Evolutionary conservation across 2,888 invertebrate species (phyloP).

Genomic region (Aspidiotus rigidus): DNA sequence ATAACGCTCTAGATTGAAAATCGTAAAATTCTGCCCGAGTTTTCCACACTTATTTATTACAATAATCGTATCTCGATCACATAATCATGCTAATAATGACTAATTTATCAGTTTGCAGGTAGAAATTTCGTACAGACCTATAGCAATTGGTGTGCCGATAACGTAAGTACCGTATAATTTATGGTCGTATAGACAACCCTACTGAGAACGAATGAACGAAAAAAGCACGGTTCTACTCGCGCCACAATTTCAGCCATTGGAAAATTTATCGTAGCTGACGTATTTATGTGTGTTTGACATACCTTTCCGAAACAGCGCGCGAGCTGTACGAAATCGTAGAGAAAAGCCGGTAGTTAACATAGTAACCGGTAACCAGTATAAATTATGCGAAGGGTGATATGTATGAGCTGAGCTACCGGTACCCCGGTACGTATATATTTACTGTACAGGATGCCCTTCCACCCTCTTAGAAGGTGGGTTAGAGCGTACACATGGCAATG

Average conservation of each 20-base stretch:
- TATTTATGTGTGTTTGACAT: background rate
- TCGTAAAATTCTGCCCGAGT: no score
- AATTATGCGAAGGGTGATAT: constrained; percentile 24
- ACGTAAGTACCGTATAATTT: background rate
- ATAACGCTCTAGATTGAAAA: no score
- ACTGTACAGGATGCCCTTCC: constrained; percentile 15
- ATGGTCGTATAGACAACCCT: background rate
- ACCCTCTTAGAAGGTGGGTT: constrained; percentile 16
- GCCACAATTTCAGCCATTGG: background rate
- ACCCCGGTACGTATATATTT: no score
- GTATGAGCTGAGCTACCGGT: background rate
- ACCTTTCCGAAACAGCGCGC: background rate
- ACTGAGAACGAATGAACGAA: no score
- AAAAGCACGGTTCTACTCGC: no score
- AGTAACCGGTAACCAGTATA: constrained; percentile 28
- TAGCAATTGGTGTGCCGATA: no score
- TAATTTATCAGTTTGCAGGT: no score
- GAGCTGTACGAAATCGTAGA: background rate
- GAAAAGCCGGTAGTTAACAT: constrained; percentile 26
- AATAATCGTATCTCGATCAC: no score
- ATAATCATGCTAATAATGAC: no score
- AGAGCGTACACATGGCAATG: constrained; percentile 26
- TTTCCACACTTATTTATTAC: no score
- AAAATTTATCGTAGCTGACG: constrained; percentile 2
- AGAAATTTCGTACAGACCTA: no score